These are phyloP conservation scores for Chydorus sphaericus DNA, from an alignment of 2,888 invertebrate genomes.

Conservation along the genomic window DNA sequence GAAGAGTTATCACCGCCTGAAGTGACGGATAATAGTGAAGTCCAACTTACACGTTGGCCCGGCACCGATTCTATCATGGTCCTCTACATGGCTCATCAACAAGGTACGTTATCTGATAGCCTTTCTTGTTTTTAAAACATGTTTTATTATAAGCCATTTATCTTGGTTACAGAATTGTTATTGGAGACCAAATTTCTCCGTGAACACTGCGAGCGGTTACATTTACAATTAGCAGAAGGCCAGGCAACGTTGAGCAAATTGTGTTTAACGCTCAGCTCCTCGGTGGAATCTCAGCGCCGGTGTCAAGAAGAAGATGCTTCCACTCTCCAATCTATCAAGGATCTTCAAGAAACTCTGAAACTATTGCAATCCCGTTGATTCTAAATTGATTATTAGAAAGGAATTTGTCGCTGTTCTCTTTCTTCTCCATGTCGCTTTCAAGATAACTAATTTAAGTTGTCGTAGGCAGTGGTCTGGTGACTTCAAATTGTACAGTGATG, in stretches of 20 bases:
- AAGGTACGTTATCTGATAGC: not conserved
- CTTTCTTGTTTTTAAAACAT: not conserved
- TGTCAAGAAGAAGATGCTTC: not conserved
- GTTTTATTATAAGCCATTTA: not conserved
- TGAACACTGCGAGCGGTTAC: slow-evolving; percentile 9
- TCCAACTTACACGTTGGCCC: not conserved
- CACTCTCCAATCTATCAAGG: not conserved
- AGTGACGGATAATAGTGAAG: not conserved
- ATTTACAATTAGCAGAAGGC: slow-evolving; percentile 11
- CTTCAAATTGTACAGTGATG: too few relatives aligned
- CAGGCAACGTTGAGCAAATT: slow-evolving; percentile 11
- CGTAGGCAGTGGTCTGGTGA: too few relatives aligned
- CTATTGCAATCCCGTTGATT: slow-evolving; percentile 1
- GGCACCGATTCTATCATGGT: slow-evolving; percentile 3
- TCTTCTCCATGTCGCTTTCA: too few relatives aligned
- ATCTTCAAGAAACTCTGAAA: slow-evolving; percentile 1
- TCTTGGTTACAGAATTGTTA: not conserved
- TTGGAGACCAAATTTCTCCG: not conserved
- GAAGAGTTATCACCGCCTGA: not conserved
- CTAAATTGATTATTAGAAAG: too few relatives aligned
- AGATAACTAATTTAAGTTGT: too few relatives aligned
- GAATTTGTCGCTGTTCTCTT: too few relatives aligned
- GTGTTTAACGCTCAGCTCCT: slow-evolving; percentile 10
- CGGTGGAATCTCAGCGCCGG: slow-evolving; percentile 8
- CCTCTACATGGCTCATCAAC: slow-evolving; percentile 7